Evolutionary conservation across 1,140 invertebrate genomes (phyloP).

Genomic region (Pseudoatta argentina): DNA sequence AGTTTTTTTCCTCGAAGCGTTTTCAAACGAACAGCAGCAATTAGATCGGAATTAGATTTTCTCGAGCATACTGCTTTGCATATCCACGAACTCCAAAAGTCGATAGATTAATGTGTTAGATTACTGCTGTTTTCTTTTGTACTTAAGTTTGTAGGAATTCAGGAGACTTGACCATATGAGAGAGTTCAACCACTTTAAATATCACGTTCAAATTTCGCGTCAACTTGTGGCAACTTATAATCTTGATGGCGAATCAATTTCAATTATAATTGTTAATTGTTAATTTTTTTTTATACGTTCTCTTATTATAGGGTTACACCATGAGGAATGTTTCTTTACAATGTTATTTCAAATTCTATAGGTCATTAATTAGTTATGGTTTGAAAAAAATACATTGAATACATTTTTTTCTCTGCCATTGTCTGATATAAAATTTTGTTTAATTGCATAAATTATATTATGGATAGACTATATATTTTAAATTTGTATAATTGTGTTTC

Average conservation of each 20-base stretch:
- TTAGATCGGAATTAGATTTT: neutral
- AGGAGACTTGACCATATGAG: no score
- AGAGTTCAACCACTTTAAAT: no score
- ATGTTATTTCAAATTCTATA: no score
- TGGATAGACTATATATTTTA: neutral
- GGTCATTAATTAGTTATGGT: neutral
- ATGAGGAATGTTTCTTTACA: neutral
- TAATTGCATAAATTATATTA: neutral
- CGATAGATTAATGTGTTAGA: no score
- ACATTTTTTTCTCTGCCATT: neutral
- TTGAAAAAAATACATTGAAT: neutral
- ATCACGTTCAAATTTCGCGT: no score
- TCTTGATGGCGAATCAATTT: no score
- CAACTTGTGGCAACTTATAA: no score
- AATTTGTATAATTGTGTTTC: neutral
- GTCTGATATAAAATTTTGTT: neutral
- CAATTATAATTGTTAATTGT: no score
- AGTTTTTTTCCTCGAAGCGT: neutral
- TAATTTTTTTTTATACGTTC: no score
- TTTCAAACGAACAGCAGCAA: neutral
- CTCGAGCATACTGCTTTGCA: neutral
- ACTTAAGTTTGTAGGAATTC: no score
- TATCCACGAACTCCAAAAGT: neutral
- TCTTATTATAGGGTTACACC: no score
- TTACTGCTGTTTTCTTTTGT: no score